Evolutionary conservation across 2,888 invertebrate genomes (phyloP).

Genomic region (Ophion ventricosus): DNA sequence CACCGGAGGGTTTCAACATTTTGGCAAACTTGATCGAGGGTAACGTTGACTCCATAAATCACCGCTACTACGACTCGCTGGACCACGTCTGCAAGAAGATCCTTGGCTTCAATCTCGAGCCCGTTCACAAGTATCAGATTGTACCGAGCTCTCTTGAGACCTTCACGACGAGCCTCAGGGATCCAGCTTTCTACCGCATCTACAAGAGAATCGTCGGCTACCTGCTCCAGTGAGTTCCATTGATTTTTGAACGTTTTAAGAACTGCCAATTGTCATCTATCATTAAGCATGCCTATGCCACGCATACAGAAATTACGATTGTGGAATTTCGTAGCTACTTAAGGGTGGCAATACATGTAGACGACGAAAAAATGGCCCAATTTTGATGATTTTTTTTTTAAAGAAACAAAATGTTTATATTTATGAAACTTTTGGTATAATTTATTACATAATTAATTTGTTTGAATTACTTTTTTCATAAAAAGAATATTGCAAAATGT

Average conservation of each 20-base stretch:
- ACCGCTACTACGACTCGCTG: conserved; percentile 84
- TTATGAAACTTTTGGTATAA: too few relatives aligned
- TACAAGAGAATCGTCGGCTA: conserved; percentile 87
- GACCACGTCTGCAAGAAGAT: conserved; percentile 84
- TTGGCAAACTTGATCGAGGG: conserved; percentile 85
- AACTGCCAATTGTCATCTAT: not conserved
- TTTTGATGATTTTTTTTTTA: too few relatives aligned
- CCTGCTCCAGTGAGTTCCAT: conserved; percentile 71
- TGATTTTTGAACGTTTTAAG: not conserved
- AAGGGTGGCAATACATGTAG: too few relatives aligned
- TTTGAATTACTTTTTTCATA: too few relatives aligned
- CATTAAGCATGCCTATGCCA: too few relatives aligned
- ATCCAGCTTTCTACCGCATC: conserved; percentile 88
- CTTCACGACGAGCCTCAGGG: conserved; percentile 87
- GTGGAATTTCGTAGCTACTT: too few relatives aligned
- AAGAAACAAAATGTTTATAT: too few relatives aligned
- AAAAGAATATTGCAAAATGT: too few relatives aligned
- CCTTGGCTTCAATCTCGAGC: conserved; percentile 79
- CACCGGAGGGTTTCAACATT: conserved; percentile 83
- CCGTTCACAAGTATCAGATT: conserved; percentile 79
- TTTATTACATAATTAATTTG: too few relatives aligned
- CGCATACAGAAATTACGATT: too few relatives aligned
- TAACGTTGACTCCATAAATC: conserved; percentile 82
- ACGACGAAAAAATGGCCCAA: too few relatives aligned
- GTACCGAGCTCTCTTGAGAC: conserved; percentile 87